These are phyloP conservation scores for Apolygus lucorum DNA, from an alignment of 1,140 invertebrate genomes.

Conservation along the genomic window DNA sequence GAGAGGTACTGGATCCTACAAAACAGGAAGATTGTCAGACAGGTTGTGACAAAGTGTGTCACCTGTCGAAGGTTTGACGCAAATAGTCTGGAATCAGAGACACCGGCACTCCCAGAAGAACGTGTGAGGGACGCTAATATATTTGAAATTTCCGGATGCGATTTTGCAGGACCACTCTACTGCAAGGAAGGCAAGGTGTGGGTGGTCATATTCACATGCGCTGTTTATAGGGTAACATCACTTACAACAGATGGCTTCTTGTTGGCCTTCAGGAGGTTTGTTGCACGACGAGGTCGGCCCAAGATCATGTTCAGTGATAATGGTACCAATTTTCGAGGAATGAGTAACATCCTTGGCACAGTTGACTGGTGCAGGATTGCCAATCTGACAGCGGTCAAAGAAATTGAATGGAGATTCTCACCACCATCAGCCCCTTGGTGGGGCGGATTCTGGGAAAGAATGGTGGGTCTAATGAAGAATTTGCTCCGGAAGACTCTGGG, in stretches of 20 bases:
- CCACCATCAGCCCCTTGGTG: slow-evolving; percentile 39
- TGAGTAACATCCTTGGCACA: slow-evolving; percentile 26
- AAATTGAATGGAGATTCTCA: slow-evolving; percentile 39
- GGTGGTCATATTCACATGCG: slow-evolving; percentile 38
- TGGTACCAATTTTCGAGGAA: slow-evolving; percentile 38
- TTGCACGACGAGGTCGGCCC: slow-evolving; percentile 37
- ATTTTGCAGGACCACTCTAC: slow-evolving; percentile 32
- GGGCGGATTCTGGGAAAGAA: slow-evolving; percentile 40
- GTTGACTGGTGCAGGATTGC: slow-evolving; percentile 30
- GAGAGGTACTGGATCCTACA: background rate
- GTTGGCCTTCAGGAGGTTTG: slow-evolving; percentile 35
- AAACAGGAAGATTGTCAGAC: slow-evolving; percentile 17
- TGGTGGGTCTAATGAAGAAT: slow-evolving; percentile 39
- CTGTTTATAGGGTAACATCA: slow-evolving; percentile 36
- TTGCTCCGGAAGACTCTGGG: slow-evolving; percentile 35
- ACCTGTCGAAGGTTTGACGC: slow-evolving; percentile 23
- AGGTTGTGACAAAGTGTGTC: slow-evolving; percentile 20
- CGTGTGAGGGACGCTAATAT: background rate
- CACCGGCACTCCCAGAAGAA: slow-evolving; percentile 28
- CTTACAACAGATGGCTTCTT: slow-evolving; percentile 27
- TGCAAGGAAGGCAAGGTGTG: slow-evolving; percentile 34
- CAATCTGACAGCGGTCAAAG: slow-evolving; percentile 12
- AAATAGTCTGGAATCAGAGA: slow-evolving; percentile 16
- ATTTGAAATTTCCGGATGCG: slow-evolving; percentile 33
- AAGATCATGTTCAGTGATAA: slow-evolving; percentile 40